These are phyloP conservation scores for Leucophora obtusa DNA, from an alignment of 2,888 invertebrate species.

Conservation along the genomic window DNA sequence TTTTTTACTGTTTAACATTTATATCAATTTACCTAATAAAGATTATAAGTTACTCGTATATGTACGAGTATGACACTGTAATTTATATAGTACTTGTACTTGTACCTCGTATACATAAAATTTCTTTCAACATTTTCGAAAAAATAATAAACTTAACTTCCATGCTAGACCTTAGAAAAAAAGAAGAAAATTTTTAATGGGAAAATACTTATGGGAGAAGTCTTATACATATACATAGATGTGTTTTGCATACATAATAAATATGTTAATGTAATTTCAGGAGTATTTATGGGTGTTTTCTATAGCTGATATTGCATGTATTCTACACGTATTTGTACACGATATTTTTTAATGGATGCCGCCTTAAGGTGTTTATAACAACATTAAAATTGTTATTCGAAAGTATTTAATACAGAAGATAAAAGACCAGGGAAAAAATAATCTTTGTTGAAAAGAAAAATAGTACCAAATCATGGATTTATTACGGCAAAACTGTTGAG, in stretches of 20 bases:
- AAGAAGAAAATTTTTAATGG: background rate
- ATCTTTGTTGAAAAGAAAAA: too few species aligned
- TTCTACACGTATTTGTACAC: background rate
- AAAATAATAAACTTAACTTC: background rate
- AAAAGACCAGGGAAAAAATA: background rate
- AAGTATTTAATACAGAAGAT: background rate
- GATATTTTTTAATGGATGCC: constrained; percentile 4
- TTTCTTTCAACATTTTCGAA: background rate
- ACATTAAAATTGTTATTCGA: constrained; percentile 17
- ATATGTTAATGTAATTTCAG: constrained; percentile 23
- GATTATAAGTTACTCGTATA: background rate
- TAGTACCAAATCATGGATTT: too few species aligned
- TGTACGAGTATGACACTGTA: too few species aligned
- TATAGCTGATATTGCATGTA: background rate
- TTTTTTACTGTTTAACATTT: background rate
- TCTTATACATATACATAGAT: constrained; percentile 38
- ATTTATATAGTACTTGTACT: background rate
- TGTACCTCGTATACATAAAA: background rate
- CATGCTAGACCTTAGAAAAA: background rate
- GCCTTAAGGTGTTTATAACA: constrained; percentile 23
- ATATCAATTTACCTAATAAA: constrained; percentile 5
- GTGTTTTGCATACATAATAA: constrained; percentile 56
- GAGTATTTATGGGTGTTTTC: background rate
- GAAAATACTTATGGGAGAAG: constrained; percentile 5
- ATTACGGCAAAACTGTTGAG: too few species aligned